Conservation (phyloP, 2,888 invertebrate genomes). For the Phalera bucephala region DNA sequence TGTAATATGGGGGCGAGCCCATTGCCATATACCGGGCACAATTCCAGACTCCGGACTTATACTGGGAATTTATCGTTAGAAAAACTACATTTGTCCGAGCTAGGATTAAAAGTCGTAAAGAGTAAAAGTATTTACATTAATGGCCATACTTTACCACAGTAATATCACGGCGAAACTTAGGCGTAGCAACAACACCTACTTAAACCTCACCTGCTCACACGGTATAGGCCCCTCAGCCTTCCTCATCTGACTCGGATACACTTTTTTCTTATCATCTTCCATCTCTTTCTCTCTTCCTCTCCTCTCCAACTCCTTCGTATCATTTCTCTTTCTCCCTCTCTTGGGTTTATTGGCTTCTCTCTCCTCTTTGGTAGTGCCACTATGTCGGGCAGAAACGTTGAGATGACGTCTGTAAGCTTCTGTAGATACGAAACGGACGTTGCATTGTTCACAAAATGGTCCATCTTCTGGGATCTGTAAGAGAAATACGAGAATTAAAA, state of each 20-base stretch:
- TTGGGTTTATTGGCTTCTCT: slow-evolving; percentile 43
- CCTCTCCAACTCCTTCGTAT: slow-evolving; percentile 35
- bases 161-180: too few relatives aligned
- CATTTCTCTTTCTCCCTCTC: slow-evolving; percentile 39
- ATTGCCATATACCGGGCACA: too few relatives aligned
- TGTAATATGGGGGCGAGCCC: too few relatives aligned
- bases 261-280: slow-evolving; percentile 35
- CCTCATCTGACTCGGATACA: slow-evolving; percentile 49
- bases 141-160: too few relatives aligned
- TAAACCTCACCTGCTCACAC: slow-evolving; percentile 58
- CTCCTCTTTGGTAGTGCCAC: slow-evolving; percentile 34
- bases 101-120: too few relatives aligned
- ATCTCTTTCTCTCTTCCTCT: slow-evolving; percentile 25
- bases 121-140: too few relatives aligned
- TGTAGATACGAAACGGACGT: slow-evolving; percentile 53
- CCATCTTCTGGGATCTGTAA: slow-evolving; percentile 63
- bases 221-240: slow-evolving; percentile 63
- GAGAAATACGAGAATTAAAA: background rate
- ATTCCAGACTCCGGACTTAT: too few relatives aligned
- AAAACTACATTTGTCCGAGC: too few relatives aligned
- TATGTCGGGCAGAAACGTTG: slow-evolving; percentile 59
- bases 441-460: slow-evolving; percentile 60
- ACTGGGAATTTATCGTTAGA: too few relatives aligned
- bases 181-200: too few relatives aligned
- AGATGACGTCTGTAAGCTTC: slow-evolving; percentile 57